Conservation (phyloP, 2,113 vertebrate species). For the Opisthocomus hoazin region DNA sequence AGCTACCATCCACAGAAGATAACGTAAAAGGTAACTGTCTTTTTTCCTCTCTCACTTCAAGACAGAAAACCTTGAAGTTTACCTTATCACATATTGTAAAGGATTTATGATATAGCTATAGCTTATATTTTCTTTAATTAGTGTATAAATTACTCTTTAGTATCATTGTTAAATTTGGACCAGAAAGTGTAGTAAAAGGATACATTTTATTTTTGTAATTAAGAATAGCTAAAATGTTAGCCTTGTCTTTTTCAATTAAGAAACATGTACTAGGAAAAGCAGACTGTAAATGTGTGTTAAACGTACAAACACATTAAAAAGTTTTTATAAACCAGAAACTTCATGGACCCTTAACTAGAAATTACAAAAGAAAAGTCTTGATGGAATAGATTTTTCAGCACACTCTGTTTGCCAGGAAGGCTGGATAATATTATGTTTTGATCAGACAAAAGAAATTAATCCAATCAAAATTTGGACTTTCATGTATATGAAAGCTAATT, state of each 20-base stretch:
- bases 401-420: not conserved
- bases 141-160: not conserved
- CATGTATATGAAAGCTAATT: not conserved
- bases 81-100: not conserved
- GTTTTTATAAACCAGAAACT: not conserved
- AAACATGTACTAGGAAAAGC: not conserved
- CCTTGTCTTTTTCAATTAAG: not conserved
- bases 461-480: conserved; percentile 1
- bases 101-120: not conserved
- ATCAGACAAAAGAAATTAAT: conserved; percentile 16
- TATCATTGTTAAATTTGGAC: not conserved
- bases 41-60: not conserved
- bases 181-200: not conserved
- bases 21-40: not conserved
- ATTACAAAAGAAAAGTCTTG: not conserved
- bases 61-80: not conserved
- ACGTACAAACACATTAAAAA: not conserved
- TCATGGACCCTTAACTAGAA: not conserved
- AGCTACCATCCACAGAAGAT: not conserved
- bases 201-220: not conserved
- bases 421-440: not conserved
- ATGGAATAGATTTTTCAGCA: conserved; percentile 6
- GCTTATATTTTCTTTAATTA: not conserved
- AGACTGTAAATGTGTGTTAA: not conserved
- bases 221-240: not conserved